A percentile compares a stretch with the other conserved stretches of the same genome.
phyloP scores from a whole-genome alignment of 2,113 vertebrate genomes.

The Caracal caracal region DNA sequence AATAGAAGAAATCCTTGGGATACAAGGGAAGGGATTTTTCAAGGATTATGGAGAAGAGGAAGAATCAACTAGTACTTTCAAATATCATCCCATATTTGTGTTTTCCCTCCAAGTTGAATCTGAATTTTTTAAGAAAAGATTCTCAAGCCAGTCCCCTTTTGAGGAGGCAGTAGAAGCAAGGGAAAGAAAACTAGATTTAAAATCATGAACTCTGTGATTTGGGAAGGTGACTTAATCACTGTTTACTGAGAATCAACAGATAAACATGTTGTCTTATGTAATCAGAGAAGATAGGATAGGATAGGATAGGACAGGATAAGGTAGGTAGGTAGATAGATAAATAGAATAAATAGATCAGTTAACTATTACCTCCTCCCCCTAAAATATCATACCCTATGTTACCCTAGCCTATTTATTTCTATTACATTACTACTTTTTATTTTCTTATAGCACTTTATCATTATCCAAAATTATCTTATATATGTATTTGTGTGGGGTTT shows the following conservation, averaged over 20 bases:
- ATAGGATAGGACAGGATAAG: no score
- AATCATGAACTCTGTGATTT: not conserved
- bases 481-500: not conserved
- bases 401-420: not conserved
- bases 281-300: not conserved
- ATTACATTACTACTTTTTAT: not conserved
- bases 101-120: not conserved
- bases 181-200: not conserved
- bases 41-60: not conserved
- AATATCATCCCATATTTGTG: not conserved
- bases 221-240: conserved; percentile 1
- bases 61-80: not conserved
- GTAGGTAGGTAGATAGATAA: not conserved
- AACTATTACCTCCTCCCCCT: not conserved
- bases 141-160: not conserved
- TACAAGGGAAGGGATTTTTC: not conserved
- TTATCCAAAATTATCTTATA: not conserved
- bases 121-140: not conserved
- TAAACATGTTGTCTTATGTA: not conserved
- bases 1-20: not conserved
- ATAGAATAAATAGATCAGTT: not conserved
- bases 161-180: not conserved
- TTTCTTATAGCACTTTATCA: conserved; percentile 28
- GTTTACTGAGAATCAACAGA: not conserved
- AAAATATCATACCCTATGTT: not conserved